phyloP scores from a whole-genome alignment of 2,888 invertebrate genomes.

The Mesorhabditis spiculigera region DNA sequence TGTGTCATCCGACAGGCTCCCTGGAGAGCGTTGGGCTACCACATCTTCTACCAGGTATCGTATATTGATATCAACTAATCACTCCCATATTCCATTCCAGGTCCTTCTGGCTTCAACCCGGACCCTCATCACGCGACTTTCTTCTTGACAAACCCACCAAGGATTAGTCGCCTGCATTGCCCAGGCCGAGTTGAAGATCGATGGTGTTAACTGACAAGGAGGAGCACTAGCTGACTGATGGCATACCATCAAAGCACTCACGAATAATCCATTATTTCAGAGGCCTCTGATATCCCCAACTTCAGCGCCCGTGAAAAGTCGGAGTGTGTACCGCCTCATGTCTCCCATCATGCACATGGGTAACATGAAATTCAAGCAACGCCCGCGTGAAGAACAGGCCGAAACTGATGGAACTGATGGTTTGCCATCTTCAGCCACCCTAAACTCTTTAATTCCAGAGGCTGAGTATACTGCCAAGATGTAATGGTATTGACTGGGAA shows the following conservation, averaged over 20 bases:
- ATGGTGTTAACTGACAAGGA: constrained; percentile 90
- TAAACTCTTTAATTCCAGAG: constrained; percentile 25
- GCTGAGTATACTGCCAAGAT: constrained; percentile 51
- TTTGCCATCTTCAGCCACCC: constrained; percentile 23
- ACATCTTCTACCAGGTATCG: constrained; percentile 99
- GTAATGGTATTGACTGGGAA: constrained; percentile 51
- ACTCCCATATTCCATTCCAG: neutral
- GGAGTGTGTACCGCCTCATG: constrained; percentile 93
- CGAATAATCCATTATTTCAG: constrained; percentile 11
- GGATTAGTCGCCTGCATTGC: constrained; percentile 89
- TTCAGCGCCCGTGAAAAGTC: constrained; percentile 94
- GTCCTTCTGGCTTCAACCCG: constrained; percentile 49
- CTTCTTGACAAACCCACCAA: constrained; percentile 79
- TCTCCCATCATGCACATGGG: constrained; percentile 99
- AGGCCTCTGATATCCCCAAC: constrained; percentile 97
- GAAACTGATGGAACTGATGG: constrained; percentile 65
- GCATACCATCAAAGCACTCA: neutral
- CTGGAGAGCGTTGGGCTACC: constrained; percentile 96
- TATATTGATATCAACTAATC: constrained; percentile 63
- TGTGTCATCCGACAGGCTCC: constrained; percentile 94
- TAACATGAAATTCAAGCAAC: constrained; percentile 99
- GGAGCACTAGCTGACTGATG: constrained; percentile 68
- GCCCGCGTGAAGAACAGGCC: constrained; percentile 99
- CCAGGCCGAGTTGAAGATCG: constrained; percentile 89
- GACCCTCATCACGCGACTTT: constrained; percentile 62